These are phyloP conservation scores for Teleiodes luculella DNA, from an alignment of 2,888 invertebrate genomes.

Conservation along the genomic window DNA sequence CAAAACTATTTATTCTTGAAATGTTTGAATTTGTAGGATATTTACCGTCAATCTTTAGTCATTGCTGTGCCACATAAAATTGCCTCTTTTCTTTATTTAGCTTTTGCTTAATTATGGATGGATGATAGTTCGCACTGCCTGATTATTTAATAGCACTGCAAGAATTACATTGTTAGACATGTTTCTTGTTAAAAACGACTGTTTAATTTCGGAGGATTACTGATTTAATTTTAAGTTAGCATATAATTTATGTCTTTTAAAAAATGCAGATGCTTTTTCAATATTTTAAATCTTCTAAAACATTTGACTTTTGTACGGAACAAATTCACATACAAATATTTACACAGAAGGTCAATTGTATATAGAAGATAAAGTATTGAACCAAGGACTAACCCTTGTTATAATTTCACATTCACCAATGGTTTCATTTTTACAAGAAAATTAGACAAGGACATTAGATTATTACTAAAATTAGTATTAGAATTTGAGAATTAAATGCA, in stretches of 20 bases:
- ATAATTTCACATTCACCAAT: not conserved
- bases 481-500: conserved; percentile 12
- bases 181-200: conserved; percentile 33
- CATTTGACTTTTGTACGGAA: no score
- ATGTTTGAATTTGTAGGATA: conserved; percentile 22
- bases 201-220: conserved; percentile 36
- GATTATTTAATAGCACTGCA: not conserved
- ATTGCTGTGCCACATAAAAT: conserved; percentile 5
- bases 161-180: not conserved
- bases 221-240: conserved; percentile 17
- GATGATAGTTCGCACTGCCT: not conserved
- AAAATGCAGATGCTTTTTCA: no score
- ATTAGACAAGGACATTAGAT: not conserved
- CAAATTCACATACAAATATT: not conserved
- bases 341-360: not conserved
- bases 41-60: not conserved
- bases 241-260: no score
- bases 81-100: conserved; percentile 23
- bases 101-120: conserved; percentile 10
- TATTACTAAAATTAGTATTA: not conserved
- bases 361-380: not conserved
- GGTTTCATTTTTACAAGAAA: no score
- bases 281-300: no score
- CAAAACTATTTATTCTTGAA: conserved; percentile 45
- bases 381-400: no score